Percentiles rank a stretch among this genome's conserved stretches.
phyloP scores from a whole-genome alignment of 2,113 vertebrate genomes.

The Gadus macrocephalus region DNA sequence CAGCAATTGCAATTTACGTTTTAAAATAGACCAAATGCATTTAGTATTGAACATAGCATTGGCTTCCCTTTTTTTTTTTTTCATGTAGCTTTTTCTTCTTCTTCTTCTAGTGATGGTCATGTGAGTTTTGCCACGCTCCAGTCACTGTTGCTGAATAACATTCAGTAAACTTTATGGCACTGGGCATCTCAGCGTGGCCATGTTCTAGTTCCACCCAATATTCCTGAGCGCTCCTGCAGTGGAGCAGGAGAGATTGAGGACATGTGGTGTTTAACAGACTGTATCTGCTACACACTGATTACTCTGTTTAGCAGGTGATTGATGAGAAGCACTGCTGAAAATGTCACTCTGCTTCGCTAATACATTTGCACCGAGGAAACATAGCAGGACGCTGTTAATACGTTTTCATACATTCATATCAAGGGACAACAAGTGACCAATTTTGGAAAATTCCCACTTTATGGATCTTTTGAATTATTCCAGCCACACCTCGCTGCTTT shows the following conservation, averaged over 20 bases:
- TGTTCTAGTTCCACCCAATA: constrained; percentile 42
- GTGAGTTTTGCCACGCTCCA: background rate
- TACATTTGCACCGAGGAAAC: constrained; percentile 62
- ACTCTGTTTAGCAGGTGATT: constrained; percentile 70
- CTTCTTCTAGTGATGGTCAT: background rate
- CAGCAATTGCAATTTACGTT: background rate
- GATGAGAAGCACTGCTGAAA: constrained; percentile 66
- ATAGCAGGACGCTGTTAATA: constrained; percentile 53
- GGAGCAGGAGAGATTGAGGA: constrained; percentile 46
- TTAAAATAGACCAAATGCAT: constrained; percentile 1
- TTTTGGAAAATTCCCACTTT: constrained; percentile 27
- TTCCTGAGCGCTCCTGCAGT: constrained; percentile 36
- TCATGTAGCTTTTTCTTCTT: too few relatives aligned
- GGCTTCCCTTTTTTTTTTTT: background rate
- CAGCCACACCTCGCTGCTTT: constrained; percentile 1
- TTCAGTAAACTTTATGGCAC: constrained; percentile 29
- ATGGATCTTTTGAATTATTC: background rate
- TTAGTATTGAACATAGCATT: background rate
- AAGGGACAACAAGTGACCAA: constrained; percentile 19
- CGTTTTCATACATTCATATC: constrained; percentile 53
- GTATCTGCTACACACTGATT: constrained; percentile 65
- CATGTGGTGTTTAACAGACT: constrained; percentile 65
- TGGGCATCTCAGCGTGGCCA: constrained; percentile 22
- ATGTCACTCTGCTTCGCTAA: constrained; percentile 64
- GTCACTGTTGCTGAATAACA: constrained; percentile 19